Conservation (phyloP, 2,113 vertebrate genomes). For the Vulpes lagopus region DNA sequence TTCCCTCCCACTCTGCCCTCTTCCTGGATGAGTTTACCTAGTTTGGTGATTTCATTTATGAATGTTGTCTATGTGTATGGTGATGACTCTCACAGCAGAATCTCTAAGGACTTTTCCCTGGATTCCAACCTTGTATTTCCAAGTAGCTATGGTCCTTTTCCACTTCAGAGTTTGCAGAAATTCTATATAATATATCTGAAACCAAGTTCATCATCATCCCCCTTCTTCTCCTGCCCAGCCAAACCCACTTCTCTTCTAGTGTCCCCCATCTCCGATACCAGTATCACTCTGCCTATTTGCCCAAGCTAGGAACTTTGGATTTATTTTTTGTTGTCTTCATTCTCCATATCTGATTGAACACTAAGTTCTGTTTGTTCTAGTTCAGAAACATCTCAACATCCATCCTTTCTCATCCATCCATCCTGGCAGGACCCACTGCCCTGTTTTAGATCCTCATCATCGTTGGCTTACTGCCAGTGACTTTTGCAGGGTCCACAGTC, state of each 20-base stretch:
- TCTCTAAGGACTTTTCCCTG: constrained; percentile 12
- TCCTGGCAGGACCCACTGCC: not conserved
- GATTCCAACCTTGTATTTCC: not conserved
- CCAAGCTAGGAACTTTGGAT: not conserved
- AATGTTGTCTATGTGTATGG: not conserved
- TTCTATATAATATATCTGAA: constrained; percentile 6
- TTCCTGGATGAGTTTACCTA: not conserved
- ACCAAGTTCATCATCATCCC: not conserved
- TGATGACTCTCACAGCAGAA: constrained; percentile 25
- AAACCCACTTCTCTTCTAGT: not conserved
- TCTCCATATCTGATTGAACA: not conserved
- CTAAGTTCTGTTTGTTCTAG: constrained; percentile 5
- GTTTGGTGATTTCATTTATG: constrained; percentile 41
- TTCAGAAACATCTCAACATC: not conserved
- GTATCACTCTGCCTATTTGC: not conserved
- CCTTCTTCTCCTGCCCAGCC: not conserved
- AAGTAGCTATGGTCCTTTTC: not conserved
- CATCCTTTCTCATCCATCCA: not conserved
- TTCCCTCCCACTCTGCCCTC: not conserved
- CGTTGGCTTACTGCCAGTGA: not conserved
- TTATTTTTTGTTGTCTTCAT: not conserved
- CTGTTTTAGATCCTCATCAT: not conserved
- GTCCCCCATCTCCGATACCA: not conserved
- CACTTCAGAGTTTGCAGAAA: constrained; percentile 13
- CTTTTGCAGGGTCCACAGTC: not conserved